Conservation (phyloP, 1,140 invertebrate species). For the Rhyacophila brunnea region DNA sequence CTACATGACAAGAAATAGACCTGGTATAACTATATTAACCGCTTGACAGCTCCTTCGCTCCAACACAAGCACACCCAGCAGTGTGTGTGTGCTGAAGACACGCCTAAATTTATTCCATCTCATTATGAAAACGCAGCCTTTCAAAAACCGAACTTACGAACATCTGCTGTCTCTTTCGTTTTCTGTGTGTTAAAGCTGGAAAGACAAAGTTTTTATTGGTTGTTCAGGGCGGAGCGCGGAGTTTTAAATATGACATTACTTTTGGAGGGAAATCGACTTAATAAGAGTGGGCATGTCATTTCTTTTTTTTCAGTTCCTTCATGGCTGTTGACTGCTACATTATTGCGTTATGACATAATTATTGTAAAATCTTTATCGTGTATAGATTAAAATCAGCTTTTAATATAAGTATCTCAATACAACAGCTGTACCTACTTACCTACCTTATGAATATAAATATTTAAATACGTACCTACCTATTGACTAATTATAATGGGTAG, state of each 20-base stretch:
- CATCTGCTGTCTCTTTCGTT: not conserved
- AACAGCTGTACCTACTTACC: not conserved
- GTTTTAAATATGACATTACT: slow-evolving; percentile 18
- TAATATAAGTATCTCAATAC: slow-evolving; percentile 1
- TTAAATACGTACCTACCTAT: no score
- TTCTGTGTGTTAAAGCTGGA: not conserved
- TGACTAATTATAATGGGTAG: no score
- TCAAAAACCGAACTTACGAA: not conserved
- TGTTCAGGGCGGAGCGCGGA: slow-evolving; percentile 2
- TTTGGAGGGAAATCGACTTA: slow-evolving; percentile 13
- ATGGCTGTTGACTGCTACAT: no score
- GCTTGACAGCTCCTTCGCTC: slow-evolving; percentile 7
- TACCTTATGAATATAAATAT: not conserved
- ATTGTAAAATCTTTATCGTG: not conserved
- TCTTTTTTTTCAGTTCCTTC: no score
- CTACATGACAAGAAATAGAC: slow-evolving; percentile 10
- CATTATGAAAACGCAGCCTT: not conserved
- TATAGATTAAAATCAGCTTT: not conserved
- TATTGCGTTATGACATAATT: not conserved
- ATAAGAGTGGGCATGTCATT: not conserved
- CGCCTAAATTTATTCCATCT: slow-evolving; percentile 9
- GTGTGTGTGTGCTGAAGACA: not conserved
- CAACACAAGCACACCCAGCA: not conserved
- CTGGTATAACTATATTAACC: slow-evolving; percentile 15
- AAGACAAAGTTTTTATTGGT: not conserved